phyloP scores from a whole-genome alignment of 2,113 vertebrate species.

The Pachypanchax playfairii region DNA sequence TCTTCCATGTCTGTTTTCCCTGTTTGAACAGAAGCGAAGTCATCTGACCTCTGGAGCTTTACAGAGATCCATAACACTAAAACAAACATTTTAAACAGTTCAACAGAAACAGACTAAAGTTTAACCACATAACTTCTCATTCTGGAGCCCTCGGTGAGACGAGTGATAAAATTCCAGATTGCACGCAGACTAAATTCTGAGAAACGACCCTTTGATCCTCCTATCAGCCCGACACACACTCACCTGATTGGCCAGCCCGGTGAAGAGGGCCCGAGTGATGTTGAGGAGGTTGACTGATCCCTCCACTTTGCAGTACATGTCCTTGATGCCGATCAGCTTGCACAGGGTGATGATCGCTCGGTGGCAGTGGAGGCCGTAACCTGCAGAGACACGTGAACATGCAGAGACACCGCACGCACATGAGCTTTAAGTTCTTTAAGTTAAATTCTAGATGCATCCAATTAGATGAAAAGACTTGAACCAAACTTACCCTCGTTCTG shows the following conservation, averaged over 20 bases:
- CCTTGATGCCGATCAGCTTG: constrained; percentile 90
- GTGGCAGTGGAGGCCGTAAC: constrained; percentile 93
- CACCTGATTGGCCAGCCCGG: constrained; percentile 87
- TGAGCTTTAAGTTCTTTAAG: not conserved
- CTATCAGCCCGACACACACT: not conserved
- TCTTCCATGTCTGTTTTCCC: too few relatives aligned
- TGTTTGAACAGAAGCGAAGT: too few relatives aligned
- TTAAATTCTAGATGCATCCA: not conserved
- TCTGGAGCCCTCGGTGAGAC: too few relatives aligned
- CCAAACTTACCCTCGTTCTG: constrained; percentile 81
- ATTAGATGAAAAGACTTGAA: not conserved
- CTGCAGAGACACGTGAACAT: constrained; percentile 84
- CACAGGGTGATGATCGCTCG: constrained; percentile 93
- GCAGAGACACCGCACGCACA: not conserved
- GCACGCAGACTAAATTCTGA: too few relatives aligned
- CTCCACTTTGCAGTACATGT: constrained; percentile 92
- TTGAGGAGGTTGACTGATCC: constrained; percentile 90
- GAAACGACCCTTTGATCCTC: not conserved
- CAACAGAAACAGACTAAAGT: too few relatives aligned
- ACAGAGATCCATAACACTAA: too few relatives aligned
- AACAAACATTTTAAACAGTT: too few relatives aligned
- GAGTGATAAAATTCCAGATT: too few relatives aligned
- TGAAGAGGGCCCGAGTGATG: constrained; percentile 89
- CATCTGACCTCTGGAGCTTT: too few relatives aligned
- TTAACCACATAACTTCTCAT: too few relatives aligned